Conservation (phyloP, 2,888 invertebrate genomes). For the Mechanitis mazaeus region DNA sequence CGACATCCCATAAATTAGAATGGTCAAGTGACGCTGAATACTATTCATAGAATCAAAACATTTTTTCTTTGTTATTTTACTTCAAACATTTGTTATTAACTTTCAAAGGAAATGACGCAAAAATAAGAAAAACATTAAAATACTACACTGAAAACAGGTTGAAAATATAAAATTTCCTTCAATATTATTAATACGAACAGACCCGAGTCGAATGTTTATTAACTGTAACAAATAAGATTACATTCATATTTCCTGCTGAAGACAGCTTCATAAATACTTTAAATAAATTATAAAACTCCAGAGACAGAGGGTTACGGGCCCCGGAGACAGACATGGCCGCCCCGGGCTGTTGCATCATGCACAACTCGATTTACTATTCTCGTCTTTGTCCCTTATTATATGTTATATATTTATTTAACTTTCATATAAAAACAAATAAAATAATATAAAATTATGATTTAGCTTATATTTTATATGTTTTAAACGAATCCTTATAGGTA, state of each 20-base stretch:
- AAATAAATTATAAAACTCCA: constrained; percentile 16
- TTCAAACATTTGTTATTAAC: neutral
- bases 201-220: neutral
- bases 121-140: no score
- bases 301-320: constrained; percentile 40
- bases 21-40: constrained; percentile 65
- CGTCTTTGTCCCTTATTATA: constrained; percentile 4
- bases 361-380: constrained; percentile 52
- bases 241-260: constrained; percentile 4
- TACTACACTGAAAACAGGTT: neutral
- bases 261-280: constrained; percentile 7
- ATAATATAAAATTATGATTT: no score
- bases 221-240: constrained; percentile 1
- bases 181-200: neutral
- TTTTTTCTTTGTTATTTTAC: constrained; percentile 23
- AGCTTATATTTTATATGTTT: no score
- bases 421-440: constrained; percentile 3
- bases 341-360: constrained; percentile 61
- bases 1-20: constrained; percentile 68
- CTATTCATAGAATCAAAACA: constrained; percentile 43
- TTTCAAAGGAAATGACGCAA: no score
- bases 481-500: no score
- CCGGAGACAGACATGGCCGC: constrained; percentile 45
- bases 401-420: constrained; percentile 11
- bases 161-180: neutral